Evolutionary conservation across 2,888 invertebrate genomes (phyloP).

Genomic region (Clunio marinus): DNA sequence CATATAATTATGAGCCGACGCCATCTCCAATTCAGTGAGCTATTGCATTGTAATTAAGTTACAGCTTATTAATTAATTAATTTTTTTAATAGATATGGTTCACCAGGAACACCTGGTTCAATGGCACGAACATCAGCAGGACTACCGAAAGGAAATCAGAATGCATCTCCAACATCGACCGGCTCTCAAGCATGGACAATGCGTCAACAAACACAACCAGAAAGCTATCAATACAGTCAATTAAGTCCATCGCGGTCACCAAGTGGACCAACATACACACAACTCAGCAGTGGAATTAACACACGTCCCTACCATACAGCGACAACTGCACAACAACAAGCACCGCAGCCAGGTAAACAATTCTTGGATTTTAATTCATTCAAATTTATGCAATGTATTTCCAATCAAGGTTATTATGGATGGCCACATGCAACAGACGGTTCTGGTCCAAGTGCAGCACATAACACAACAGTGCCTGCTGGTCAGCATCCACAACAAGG

Average conservation of each 20-base stretch:
- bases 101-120: conserved; percentile 60
- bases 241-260: conserved; percentile 80
- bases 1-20: conserved; percentile 67
- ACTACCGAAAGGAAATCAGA: conserved; percentile 56
- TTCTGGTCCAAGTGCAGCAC: conserved; percentile 51
- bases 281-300: conserved; percentile 67
- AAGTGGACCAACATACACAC: conserved; percentile 77
- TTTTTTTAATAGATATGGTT: conserved; percentile 49
- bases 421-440: conserved; percentile 59
- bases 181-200: conserved; percentile 60
- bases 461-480: conserved; percentile 47
- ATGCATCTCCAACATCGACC: conserved; percentile 67
- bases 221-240: conserved; percentile 61
- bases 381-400: no score
- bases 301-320: conserved; percentile 55
- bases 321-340: conserved; percentile 50
- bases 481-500: conserved; percentile 60
- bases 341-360: conserved; percentile 40
- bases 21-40: conserved; percentile 57
- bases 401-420: conserved; percentile 71
- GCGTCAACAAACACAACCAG: conserved; percentile 63
- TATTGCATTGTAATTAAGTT: neutral
- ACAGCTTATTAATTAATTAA: neutral
- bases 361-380: neutral
- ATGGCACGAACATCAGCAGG: conserved; percentile 59